Base-by-base conservation (phyloP, 1,140 invertebrate genomes). In the Venustaconcha ellipsiformis region DNA sequence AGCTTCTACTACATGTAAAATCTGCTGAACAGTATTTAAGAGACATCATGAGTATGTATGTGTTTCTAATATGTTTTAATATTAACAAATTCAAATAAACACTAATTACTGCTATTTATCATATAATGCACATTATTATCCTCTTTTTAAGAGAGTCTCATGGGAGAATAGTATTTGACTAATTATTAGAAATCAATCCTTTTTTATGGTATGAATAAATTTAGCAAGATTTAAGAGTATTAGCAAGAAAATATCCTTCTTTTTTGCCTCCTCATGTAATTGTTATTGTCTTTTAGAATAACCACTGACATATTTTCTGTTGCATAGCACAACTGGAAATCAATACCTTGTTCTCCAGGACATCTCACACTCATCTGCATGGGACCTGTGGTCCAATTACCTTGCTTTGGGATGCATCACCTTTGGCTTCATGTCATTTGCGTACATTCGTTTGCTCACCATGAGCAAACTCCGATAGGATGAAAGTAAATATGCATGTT, bases 351-450 rank as follows among this genome's bases (percentile, higher is more conserved):
- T 48, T n/a, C 15, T 17, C n/a, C 74, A 76, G 57, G 60, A 56
- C 48, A 76, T 76, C 23, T 15, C 14, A 1, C 71, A 66, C 30
- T 63, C 65, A 8, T 66, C 68, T 20, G 18, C 59, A 55, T 76
- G 74, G 74, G 74, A 76, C 30, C 62, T 76, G 12, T 76, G 74
- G 74, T 62, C 67, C n/a, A 76, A 76, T 64, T 76, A 66, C 63
- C 23, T 76, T 20, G 74, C 74, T 58, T 23, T 76, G 60, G 62
- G 55, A n/a, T 60, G 57, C 6, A 76, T 76, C 12, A 71, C 74
- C 30, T 56, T 70, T 60, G 74, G 74, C 14, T 76, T 76, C 55
- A 63, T 76, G 15, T 20, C 67, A 15, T 64, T 76, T 1, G 74
- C 74, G 5, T 76, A 71, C 60, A 55, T 76, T 12, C 60, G 74